These are phyloP conservation scores for Anabas testudineus DNA, from an alignment of 2,797 vertebrate species.

Conservation along the genomic window DNA sequence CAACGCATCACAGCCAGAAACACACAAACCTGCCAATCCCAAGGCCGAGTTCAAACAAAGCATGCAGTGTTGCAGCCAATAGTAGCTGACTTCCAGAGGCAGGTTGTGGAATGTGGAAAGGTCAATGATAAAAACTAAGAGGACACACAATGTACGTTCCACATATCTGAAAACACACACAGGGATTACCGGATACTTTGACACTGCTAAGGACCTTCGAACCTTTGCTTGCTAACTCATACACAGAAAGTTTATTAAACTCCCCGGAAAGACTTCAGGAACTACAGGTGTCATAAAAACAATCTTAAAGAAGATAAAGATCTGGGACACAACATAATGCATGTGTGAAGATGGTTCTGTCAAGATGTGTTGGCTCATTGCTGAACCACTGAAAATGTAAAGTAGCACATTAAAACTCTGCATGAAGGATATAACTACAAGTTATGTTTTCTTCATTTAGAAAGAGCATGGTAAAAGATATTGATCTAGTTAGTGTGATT, in stretches of 20 bases:
- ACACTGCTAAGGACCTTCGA: conserved; percentile 8
- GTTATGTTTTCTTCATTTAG: not conserved
- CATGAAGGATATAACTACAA: not conserved
- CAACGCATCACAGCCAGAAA: conserved; percentile 41
- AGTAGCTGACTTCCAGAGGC: conserved; percentile 60
- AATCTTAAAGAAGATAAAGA: too few relatives aligned
- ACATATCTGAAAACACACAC: conserved; percentile 13
- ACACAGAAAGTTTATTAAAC: not conserved
- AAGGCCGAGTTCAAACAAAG: conserved; percentile 77
- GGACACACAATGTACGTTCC: not conserved
- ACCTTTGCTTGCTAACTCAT: conserved; percentile 9
- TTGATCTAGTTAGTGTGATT: not conserved
- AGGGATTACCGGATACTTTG: not conserved
- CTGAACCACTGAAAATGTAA: too few relatives aligned
- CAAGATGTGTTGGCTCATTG: too few relatives aligned
- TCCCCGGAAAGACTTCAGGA: not conserved
- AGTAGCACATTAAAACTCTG: not conserved
- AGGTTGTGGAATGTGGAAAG: conserved; percentile 79
- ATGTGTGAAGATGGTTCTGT: too few relatives aligned
- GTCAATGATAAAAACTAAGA: conserved; percentile 71
- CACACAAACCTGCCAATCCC: conserved; percentile 65
- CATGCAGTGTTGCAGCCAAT: conserved; percentile 70
- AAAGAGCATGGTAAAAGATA: not conserved
- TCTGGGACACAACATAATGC: too few relatives aligned
- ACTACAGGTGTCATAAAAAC: not conserved